phyloP scores from a whole-genome alignment of 2,888 invertebrate species.

The Malthinus seriepunctatus region DNA sequence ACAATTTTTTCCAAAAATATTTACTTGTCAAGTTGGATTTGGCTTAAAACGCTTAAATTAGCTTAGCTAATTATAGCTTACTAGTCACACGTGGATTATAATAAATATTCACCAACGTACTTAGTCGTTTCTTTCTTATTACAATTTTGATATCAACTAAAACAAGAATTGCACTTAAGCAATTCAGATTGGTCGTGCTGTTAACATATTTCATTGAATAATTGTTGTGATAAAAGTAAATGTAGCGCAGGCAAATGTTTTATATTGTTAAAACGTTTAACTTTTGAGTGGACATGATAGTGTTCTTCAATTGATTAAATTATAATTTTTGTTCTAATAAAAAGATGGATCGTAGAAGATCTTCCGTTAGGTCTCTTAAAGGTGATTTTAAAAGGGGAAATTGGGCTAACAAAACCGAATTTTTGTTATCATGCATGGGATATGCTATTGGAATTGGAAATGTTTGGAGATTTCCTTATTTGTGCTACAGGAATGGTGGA shows the following conservation, averaged over 20 bases:
- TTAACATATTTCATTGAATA: conserved; percentile 21
- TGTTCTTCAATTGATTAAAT: too few relatives aligned
- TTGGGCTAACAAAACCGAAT: conserved; percentile 78
- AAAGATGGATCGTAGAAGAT: conserved; percentile 19
- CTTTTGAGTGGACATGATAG: too few relatives aligned
- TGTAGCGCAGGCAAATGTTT: too few relatives aligned
- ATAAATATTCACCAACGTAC: not conserved
- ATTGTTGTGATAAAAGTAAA: conserved; percentile 20
- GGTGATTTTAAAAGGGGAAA: conserved; percentile 58
- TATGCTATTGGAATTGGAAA: conserved; percentile 87
- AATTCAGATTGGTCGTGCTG: conserved; percentile 17
- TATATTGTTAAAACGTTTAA: too few relatives aligned
- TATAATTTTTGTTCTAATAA: too few relatives aligned
- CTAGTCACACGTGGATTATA: not conserved
- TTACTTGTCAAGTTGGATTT: conserved; percentile 56
- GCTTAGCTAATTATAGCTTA: not conserved
- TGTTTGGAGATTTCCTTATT: conserved; percentile 85
- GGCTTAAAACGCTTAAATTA: conserved; percentile 38
- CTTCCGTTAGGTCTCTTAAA: conserved; percentile 15
- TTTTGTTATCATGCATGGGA: conserved; percentile 78
- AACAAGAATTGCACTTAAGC: conserved; percentile 13
- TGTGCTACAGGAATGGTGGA: conserved; percentile 85
- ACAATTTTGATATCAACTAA: conserved; percentile 19
- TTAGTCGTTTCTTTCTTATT: conserved; percentile 4
- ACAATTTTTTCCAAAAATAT: conserved; percentile 52